A percentile compares a stretch with the other conserved stretches of the same genome.
Conservation (phyloP, 1,140 invertebrate species). For the Drosophila oshimai region DNA sequence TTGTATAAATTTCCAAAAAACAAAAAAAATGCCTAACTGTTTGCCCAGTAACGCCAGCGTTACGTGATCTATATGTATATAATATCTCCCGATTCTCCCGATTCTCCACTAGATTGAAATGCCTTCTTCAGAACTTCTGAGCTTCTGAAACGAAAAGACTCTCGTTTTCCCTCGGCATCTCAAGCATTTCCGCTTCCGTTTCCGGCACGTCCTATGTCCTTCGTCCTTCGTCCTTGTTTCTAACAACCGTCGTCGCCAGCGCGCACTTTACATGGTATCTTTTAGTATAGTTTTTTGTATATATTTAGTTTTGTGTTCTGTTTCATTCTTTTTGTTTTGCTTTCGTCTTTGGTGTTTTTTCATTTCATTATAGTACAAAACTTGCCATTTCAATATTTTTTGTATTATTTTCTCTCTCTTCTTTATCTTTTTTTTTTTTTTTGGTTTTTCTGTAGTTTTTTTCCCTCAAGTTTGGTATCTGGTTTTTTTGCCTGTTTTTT, state of each 20-base stretch:
- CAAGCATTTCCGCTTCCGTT: too few species aligned
- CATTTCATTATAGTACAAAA: conserved; percentile 68
- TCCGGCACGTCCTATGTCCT: conserved; percentile 11
- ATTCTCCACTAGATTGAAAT: conserved; percentile 10
- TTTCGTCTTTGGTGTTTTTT: conserved; percentile 59
- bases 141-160: not conserved
- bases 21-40: conserved; percentile 35
- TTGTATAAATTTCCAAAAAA: conserved; percentile 38
- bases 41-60: conserved; percentile 52
- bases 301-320: conserved; percentile 9
- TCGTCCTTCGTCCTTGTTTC: conserved; percentile 9
- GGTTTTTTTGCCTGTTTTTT: not conserved
- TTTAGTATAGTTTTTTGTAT: conserved; percentile 11
- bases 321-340: conserved; percentile 7
- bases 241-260: conserved; percentile 70
- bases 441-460: not conserved
- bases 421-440: not conserved
- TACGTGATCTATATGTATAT: conserved; percentile 47
- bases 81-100: conserved; percentile 31
- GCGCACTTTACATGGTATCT: conserved; percentile 40
- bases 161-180: not conserved
- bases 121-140: too few species aligned
- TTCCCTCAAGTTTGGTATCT: not conserved
- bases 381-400: conserved; percentile 24
- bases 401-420: not conserved